A percentile compares a stretch with the other conserved stretches of the same genome.
Evolutionary conservation across 2,113 vertebrate species (phyloP).

Genomic region (Capra hircus): DNA sequence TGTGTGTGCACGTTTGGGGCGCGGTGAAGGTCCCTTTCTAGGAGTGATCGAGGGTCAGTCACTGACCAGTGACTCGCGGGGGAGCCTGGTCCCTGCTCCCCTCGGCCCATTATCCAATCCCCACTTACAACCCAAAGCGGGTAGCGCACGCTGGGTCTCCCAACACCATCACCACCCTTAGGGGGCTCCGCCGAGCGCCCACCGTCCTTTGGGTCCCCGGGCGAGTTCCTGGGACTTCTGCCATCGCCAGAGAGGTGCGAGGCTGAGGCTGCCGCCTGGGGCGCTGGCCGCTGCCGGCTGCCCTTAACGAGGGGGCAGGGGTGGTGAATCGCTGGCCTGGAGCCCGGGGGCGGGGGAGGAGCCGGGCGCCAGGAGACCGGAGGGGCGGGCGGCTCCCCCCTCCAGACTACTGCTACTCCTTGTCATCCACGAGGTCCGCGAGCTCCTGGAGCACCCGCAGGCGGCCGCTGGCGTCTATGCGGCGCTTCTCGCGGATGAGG

Average conservation of each 20-base stretch:
- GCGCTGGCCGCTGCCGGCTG: background rate
- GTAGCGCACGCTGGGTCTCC: background rate
- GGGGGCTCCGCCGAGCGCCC: background rate
- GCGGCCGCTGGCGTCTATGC: constrained; percentile 93
- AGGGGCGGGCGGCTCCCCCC: background rate
- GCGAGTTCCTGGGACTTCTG: background rate
- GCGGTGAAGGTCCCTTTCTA: background rate
- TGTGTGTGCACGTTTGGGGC: background rate
- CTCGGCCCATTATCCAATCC: background rate
- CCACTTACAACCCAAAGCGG: background rate
- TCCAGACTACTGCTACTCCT: constrained; percentile 81
- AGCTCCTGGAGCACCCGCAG: constrained; percentile 92
- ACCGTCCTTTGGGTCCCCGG: background rate
- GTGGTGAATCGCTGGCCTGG: background rate
- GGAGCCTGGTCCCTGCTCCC: background rate
- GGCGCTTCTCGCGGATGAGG: constrained; percentile 95
- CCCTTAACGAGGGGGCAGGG: background rate
- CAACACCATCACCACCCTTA: background rate
- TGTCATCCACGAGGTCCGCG: constrained; percentile 86
- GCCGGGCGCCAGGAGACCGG: background rate
- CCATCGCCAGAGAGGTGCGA: background rate
- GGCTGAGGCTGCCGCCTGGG: background rate
- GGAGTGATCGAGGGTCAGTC: background rate
- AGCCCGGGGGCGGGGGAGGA: background rate
- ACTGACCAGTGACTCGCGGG: background rate